These are phyloP conservation scores for Digitonthophagus gazella DNA, from an alignment of 2,888 invertebrate species.

Conservation along the genomic window DNA sequence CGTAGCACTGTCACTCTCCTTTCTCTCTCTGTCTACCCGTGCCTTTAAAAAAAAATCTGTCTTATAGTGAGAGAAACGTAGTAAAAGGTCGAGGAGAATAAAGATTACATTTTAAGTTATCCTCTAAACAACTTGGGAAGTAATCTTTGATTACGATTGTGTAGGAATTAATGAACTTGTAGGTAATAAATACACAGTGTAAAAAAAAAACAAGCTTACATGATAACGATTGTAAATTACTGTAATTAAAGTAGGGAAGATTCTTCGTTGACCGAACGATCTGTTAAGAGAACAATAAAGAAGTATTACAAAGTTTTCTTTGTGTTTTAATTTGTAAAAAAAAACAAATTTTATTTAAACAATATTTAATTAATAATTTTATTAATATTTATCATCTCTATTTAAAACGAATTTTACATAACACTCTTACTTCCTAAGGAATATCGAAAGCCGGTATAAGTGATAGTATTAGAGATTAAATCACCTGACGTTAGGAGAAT, in stretches of 20 bases:
- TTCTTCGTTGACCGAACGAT: constrained; percentile 22
- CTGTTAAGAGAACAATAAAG: constrained; percentile 24
- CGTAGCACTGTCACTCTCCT: constrained; percentile 1
- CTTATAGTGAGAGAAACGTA: constrained; percentile 43
- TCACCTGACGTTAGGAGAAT: background rate
- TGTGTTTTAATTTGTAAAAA: constrained; percentile 18
- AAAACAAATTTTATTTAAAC: background rate
- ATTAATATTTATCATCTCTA: background rate
- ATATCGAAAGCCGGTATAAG: background rate
- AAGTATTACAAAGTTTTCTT: constrained; percentile 12
- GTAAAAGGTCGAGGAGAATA: constrained; percentile 39
- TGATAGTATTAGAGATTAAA: background rate
- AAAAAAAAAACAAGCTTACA: constrained; percentile 20
- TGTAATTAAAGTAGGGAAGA: constrained; percentile 37
- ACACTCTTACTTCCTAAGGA: background rate
- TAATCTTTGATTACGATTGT: background rate
- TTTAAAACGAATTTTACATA: constrained; percentile 1
- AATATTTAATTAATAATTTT: background rate
- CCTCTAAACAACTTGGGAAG: background rate
- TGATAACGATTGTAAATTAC: constrained; percentile 37
- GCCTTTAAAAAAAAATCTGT: constrained; percentile 47
- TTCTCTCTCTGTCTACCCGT: constrained; percentile 47
- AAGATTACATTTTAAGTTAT: background rate
- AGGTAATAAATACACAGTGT: constrained; percentile 8
- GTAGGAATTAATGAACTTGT: background rate